phyloP scores from a whole-genome alignment of 2,888 invertebrate genomes.

The Neoscelio sp. region DNA sequence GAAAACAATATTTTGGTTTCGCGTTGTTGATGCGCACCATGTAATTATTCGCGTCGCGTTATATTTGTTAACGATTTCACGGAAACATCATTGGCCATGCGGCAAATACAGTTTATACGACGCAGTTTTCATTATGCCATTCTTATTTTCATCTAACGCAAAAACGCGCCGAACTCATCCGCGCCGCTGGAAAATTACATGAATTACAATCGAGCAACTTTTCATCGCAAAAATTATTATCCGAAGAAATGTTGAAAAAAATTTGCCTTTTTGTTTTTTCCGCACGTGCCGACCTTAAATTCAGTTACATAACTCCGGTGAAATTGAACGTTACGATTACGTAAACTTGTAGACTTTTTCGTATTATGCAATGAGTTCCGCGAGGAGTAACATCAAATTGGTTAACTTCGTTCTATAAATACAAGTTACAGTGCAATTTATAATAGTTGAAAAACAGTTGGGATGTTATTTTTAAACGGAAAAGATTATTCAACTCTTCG shows the following conservation, averaged over 20 bases:
- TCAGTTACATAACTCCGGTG: constrained; percentile 9
- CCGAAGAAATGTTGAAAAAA: no score
- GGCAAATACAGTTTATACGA: no score
- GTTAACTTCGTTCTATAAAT: constrained; percentile 37
- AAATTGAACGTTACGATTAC: constrained; percentile 54
- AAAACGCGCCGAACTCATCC: constrained; percentile 4
- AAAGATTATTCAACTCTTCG: constrained; percentile 5
- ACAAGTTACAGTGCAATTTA: constrained; percentile 21
- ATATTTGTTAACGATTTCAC: constrained; percentile 7
- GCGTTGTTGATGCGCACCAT: neutral
- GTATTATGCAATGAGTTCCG: constrained; percentile 31
- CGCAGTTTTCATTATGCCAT: constrained; percentile 6
- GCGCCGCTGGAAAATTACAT: no score
- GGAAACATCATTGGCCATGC: neutral
- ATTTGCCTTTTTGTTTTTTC: constrained; percentile 22
- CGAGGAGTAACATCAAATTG: constrained; percentile 15
- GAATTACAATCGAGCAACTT: no score
- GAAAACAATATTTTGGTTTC: neutral
- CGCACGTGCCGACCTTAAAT: constrained; percentile 19
- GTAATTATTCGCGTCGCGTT: constrained; percentile 9
- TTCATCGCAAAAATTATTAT: no score
- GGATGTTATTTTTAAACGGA: constrained; percentile 13
- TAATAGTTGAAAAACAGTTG: constrained; percentile 26
- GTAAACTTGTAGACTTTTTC: constrained; percentile 31
- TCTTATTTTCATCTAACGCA: constrained; percentile 21